These are phyloP conservation scores for Megalops cyprinoides DNA, from an alignment of 2,797 vertebrate genomes.

Conservation along the genomic window DNA sequence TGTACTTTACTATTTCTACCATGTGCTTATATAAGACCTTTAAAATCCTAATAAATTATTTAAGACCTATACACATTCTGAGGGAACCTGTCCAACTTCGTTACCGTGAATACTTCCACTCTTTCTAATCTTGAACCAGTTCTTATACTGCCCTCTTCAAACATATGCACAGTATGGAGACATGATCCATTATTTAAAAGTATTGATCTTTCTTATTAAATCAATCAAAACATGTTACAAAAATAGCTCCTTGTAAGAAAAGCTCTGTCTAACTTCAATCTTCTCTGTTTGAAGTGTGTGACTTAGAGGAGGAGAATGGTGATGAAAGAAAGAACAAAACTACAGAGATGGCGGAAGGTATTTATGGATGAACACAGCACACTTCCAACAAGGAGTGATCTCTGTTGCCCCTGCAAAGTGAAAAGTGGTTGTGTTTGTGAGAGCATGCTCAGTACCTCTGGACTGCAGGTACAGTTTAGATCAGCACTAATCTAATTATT, in stretches of 20 bases:
- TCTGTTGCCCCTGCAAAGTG: not conserved
- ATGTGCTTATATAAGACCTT: conserved; percentile 53
- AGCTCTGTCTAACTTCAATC: conserved; percentile 22
- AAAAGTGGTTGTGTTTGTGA: not conserved
- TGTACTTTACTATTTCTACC: conserved; percentile 61
- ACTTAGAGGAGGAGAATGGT: conserved; percentile 70
- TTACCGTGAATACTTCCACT: conserved; percentile 56
- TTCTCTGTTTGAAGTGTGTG: conserved; percentile 71
- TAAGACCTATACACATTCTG: conserved; percentile 49
- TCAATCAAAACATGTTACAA: conserved; percentile 58
- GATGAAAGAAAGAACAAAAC: conserved; percentile 71
- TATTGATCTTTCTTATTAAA: conserved; percentile 73
- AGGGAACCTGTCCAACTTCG: conserved; percentile 52
- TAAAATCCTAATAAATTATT: conserved; percentile 64
- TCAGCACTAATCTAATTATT: not conserved
- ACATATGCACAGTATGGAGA: conserved; percentile 49
- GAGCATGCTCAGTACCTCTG: not conserved
- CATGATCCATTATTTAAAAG: conserved; percentile 69
- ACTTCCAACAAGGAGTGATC: not conserved
- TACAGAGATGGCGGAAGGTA: conserved; percentile 48
- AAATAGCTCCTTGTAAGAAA: conserved; percentile 59
- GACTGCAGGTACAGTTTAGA: not conserved
- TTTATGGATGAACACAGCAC: not conserved
- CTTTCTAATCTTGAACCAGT: conserved; percentile 49
- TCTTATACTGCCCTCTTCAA: conserved; percentile 60